phyloP scores from a whole-genome alignment of 2,888 invertebrate genomes.

The Dysmachus trigonus region DNA sequence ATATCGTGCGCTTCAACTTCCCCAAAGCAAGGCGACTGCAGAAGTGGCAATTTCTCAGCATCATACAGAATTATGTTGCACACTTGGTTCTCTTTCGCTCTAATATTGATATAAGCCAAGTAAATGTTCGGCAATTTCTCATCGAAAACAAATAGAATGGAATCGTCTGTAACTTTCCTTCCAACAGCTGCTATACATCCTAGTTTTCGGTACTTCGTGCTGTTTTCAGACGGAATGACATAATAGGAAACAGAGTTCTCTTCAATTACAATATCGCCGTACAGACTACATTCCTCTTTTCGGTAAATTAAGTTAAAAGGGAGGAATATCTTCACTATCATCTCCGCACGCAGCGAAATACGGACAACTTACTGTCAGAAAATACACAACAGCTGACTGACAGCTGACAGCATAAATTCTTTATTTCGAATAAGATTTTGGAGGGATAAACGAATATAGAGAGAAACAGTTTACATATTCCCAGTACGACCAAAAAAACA shows the following conservation, averaged over 20 bases:
- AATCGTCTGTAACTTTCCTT: constrained; percentile 48
- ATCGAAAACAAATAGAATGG: constrained; percentile 57
- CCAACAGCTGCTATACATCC: constrained; percentile 23
- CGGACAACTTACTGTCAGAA: too few species aligned
- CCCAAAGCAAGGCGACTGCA: background rate
- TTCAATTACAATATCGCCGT: constrained; percentile 60
- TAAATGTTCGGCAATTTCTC: constrained; percentile 55
- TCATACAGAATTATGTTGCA: constrained; percentile 43
- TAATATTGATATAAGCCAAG: constrained; percentile 57
- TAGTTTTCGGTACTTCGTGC: constrained; percentile 50
- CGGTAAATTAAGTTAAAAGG: constrained; percentile 57
- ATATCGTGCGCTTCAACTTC: background rate
- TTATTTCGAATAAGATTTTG: too few species aligned
- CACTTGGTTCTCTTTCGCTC: constrained; percentile 51
- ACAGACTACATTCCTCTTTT: constrained; percentile 56
- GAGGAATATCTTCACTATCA: constrained; percentile 61
- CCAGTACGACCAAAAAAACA: too few species aligned
- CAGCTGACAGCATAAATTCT: too few species aligned
- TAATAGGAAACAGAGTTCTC: constrained; percentile 60
- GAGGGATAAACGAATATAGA: too few species aligned
- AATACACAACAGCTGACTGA: too few species aligned
- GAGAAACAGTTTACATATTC: too few species aligned
- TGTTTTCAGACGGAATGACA: constrained; percentile 54
- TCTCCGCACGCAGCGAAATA: constrained; percentile 43
- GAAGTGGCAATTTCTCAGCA: background rate